Percentiles rank a stretch among this genome's conserved stretches.
Conservation (phyloP, 1,140 invertebrate species). For the Anastrepha ludens region DNA sequence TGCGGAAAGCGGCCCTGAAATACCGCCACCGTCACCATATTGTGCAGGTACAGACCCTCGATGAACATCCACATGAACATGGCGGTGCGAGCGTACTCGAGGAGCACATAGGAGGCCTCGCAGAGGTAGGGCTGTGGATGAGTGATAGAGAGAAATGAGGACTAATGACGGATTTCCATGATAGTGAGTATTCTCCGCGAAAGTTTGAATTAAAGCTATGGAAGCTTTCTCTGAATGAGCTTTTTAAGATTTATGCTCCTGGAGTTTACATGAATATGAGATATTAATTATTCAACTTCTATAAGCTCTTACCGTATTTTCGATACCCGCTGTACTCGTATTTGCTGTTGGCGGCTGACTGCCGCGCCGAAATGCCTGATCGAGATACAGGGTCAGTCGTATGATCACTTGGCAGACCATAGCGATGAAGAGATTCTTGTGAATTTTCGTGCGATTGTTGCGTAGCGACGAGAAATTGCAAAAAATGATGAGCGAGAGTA, state of each 20-base stretch:
- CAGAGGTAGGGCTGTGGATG: constrained; percentile 83
- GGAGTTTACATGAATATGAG: neutral
- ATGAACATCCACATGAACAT: constrained; percentile 98
- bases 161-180: neutral
- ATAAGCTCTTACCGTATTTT: constrained; percentile 82
- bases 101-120: constrained; percentile 84
- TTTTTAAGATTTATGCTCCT: neutral
- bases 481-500: constrained; percentile 87
- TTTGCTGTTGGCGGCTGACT: constrained; percentile 63
- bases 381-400: constrained; percentile 89
- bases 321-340: constrained; percentile 78
- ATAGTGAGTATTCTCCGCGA: too few relatives aligned
- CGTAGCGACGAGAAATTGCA: constrained; percentile 86
- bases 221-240: neutral
- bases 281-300: neutral
- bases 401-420: constrained; percentile 90
- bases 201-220: neutral
- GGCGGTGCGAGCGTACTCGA: constrained; percentile 91
- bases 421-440: constrained; percentile 90
- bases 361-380: constrained; percentile 80
- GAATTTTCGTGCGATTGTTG: constrained; percentile 91
- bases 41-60: constrained; percentile 91
- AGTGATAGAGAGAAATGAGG: neutral
- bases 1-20: constrained; percentile 86
- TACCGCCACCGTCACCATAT: constrained; percentile 87